Conservation (phyloP, 2,797 vertebrate genomes). For the Microcaecilia unicolor region DNA sequence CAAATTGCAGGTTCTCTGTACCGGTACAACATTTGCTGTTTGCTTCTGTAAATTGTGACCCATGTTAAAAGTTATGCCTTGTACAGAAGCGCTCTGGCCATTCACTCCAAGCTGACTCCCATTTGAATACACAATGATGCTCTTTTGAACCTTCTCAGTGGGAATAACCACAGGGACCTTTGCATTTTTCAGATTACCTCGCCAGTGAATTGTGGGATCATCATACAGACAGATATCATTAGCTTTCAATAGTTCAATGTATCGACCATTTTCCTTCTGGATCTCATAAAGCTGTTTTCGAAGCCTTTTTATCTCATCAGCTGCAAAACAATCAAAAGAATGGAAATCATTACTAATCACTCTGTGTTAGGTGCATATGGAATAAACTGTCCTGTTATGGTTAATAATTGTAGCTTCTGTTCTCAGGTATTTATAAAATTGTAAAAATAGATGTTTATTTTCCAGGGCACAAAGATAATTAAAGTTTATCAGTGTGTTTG, state of each 20-base stretch:
- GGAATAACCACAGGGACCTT: slow-evolving; percentile 86
- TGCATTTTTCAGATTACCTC: slow-evolving; percentile 79
- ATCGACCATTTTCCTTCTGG: slow-evolving; percentile 85
- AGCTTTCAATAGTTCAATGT: slow-evolving; percentile 89
- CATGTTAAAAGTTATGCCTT: slow-evolving; percentile 59
- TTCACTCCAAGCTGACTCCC: slow-evolving; percentile 70
- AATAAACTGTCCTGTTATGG: too few species aligned
- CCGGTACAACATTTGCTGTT: slow-evolving; percentile 70
- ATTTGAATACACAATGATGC: slow-evolving; percentile 86
- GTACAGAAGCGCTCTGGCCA: slow-evolving; percentile 61
- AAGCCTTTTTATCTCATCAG: slow-evolving; percentile 87
- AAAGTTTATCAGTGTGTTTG: too few species aligned
- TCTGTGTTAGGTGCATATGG: too few species aligned
- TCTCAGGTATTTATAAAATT: too few species aligned
- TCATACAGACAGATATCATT: slow-evolving; percentile 90
- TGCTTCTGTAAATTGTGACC: slow-evolving; percentile 69
- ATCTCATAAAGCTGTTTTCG: slow-evolving; percentile 83
- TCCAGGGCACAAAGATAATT: too few species aligned
- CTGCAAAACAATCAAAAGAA: slow-evolving; percentile 50
- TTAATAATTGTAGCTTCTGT: too few species aligned
- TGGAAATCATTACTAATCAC: too few species aligned
- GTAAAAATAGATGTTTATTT: too few species aligned
- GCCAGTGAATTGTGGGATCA: slow-evolving; percentile 94
- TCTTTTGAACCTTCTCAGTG: slow-evolving; percentile 78
- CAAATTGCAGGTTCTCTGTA: slow-evolving; percentile 71